These are phyloP conservation scores for Hypothenemus hampei DNA, from an alignment of 1,140 invertebrate species.

Conservation along the genomic window DNA sequence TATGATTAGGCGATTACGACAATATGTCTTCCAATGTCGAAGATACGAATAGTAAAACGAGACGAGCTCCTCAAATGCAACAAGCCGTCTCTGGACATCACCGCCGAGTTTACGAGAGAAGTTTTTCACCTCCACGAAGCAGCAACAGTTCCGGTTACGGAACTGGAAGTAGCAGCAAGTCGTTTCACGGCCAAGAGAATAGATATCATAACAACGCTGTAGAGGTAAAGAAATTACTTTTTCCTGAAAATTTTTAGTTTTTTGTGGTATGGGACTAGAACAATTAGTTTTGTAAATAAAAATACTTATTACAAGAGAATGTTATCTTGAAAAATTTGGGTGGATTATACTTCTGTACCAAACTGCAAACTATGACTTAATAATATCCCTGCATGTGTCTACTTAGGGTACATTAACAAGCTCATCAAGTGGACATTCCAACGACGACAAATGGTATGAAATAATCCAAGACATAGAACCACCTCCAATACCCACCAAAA, in stretches of 20 bases:
- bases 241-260: too few relatives aligned
- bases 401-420: constrained; percentile 54
- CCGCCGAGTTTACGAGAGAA: constrained; percentile 63
- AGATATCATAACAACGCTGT: constrained; percentile 36
- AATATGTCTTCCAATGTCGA: constrained; percentile 46
- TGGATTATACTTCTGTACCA: too few relatives aligned
- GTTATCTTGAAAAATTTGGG: too few relatives aligned
- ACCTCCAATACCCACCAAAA: constrained; percentile 33
- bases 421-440: constrained; percentile 61
- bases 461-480: constrained; percentile 35
- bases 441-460: constrained; percentile 61
- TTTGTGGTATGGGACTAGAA: too few relatives aligned
- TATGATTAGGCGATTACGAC: constrained; percentile 62
- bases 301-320: too few relatives aligned
- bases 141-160: constrained; percentile 80
- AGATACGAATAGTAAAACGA: constrained; percentile 33
- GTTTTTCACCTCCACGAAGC: constrained; percentile 75
- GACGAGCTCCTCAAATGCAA: constrained; percentile 45
- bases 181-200: constrained; percentile 52
- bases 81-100: constrained; percentile 56
- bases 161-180: constrained; percentile 70
- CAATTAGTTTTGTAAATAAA: too few relatives aligned
- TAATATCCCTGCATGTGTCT: too few relatives aligned
- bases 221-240: too few relatives aligned
- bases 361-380: too few relatives aligned